Evolutionary conservation across 2,888 invertebrate species (phyloP).

Genomic region (Tachystola acroxantha): DNA sequence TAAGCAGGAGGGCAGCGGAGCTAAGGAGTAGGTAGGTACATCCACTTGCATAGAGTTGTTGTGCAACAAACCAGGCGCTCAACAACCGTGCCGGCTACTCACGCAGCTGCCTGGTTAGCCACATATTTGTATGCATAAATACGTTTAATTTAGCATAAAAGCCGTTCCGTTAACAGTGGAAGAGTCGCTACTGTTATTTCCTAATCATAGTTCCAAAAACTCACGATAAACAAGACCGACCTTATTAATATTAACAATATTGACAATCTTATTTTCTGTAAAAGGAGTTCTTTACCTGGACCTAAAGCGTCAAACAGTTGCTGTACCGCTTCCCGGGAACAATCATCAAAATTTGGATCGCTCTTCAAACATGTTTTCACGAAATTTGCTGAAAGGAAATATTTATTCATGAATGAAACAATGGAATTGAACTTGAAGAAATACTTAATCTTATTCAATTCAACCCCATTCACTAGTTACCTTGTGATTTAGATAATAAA

Average conservation of each 20-base stretch:
- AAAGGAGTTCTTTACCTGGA: slow-evolving; percentile 49
- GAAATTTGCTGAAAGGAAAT: slow-evolving; percentile 80
- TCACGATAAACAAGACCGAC: not conserved
- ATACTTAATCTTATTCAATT: not conserved
- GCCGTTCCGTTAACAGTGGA: not conserved
- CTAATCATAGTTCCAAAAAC: not conserved
- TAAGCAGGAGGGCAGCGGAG: slow-evolving; percentile 39
- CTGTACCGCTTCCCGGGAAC: slow-evolving; percentile 83
- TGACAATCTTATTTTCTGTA: not conserved
- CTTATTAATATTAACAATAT: not conserved
- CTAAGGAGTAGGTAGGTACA: slow-evolving; percentile 20
- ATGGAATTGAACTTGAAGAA: not conserved
- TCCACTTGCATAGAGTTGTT: slow-evolving; percentile 25
- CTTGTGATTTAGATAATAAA: not conserved
- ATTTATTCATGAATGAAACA: too few relatives aligned
- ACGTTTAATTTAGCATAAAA: slow-evolving; percentile 10
- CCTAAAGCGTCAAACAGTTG: slow-evolving; percentile 80
- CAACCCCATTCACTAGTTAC: not conserved
- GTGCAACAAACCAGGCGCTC: slow-evolving; percentile 45
- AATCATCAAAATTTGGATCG: slow-evolving; percentile 81
- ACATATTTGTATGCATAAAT: slow-evolving; percentile 16
- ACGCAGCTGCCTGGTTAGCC: slow-evolving; percentile 31
- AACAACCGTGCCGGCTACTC: slow-evolving; percentile 37
- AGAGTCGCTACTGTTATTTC: not conserved
- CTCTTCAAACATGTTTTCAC: slow-evolving; percentile 82